These are phyloP conservation scores for Epistrophella euchroma DNA, from an alignment of 2,888 invertebrate species.

Conservation along the genomic window DNA sequence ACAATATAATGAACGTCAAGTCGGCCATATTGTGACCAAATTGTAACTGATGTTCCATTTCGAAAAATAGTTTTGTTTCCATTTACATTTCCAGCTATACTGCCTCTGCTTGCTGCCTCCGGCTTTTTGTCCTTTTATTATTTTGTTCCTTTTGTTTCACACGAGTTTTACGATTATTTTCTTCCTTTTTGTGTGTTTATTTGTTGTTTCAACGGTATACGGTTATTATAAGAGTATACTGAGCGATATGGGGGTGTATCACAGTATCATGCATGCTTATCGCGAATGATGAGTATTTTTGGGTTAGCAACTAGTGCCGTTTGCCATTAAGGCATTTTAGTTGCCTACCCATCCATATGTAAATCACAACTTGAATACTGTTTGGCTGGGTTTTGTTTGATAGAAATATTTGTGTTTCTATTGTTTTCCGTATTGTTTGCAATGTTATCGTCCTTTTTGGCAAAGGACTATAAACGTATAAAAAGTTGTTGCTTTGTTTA, in stretches of 20 bases:
- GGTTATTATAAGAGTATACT: not conserved
- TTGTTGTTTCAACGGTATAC: conserved; percentile 37
- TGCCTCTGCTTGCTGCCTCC: not conserved
- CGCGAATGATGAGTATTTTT: conserved; percentile 65
- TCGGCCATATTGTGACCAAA: conserved; percentile 71
- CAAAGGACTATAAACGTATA: not conserved
- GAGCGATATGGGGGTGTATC: conserved; percentile 15
- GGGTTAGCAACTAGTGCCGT: conserved; percentile 69
- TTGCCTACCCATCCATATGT: conserved; percentile 64
- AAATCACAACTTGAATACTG: conserved; percentile 25
- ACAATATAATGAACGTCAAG: conserved; percentile 59
- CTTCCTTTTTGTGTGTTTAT: conserved; percentile 46
- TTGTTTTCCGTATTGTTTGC: conserved; percentile 38
- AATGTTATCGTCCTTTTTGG: conserved; percentile 29
- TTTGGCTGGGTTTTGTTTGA: conserved; percentile 25
- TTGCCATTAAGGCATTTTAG: conserved; percentile 11
- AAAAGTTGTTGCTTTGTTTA: conserved; percentile 39
- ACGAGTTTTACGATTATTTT: conserved; percentile 68
- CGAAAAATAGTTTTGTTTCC: conserved; percentile 55
- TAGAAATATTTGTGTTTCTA: conserved; percentile 42
- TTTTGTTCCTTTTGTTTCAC: conserved; percentile 59
- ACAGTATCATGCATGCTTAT: conserved; percentile 63
- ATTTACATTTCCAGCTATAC: conserved; percentile 1
- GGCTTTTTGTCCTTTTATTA: conserved; percentile 45
- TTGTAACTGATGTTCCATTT: conserved; percentile 59